Percentiles rank a stretch among this genome's conserved stretches.
phyloP scores from a whole-genome alignment of 1,140 invertebrate genomes.

The Meloidogyne chitwoodi region DNA sequence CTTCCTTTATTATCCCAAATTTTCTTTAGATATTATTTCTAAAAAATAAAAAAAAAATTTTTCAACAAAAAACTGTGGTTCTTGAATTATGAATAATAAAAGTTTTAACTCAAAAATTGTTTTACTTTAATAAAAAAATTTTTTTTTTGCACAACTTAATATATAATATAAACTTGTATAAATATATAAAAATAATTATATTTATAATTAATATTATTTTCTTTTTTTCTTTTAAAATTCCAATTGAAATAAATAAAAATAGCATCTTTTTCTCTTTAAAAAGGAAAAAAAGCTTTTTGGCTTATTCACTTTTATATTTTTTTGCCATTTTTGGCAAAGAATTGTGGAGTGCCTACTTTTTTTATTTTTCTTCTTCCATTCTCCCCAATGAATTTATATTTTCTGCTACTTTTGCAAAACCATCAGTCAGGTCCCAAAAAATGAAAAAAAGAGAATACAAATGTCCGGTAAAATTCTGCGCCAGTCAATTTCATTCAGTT shows the following conservation, averaged over 20 bases:
- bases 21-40: background rate
- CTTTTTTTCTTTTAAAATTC: background rate
- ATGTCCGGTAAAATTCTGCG: background rate
- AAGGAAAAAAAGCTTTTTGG: background rate
- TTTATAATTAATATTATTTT: no score
- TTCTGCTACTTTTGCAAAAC: background rate
- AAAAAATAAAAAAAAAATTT: background rate
- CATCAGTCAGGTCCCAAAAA: background rate
- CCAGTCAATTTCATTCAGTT: background rate
- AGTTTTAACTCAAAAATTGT: no score
- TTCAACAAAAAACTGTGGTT: background rate
- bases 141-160: no score
- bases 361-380: background rate
- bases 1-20: background rate
- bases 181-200: no score
- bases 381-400: background rate
- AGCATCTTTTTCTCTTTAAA: background rate
- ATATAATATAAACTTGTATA: no score
- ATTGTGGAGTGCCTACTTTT: background rate
- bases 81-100: background rate
- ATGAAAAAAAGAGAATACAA: background rate
- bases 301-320: background rate
- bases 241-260: no score
- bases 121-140: no score
- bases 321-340: background rate